A percentile compares a stretch with the other conserved stretches of the same genome.
phyloP scores from a whole-genome alignment of 2,888 invertebrate genomes.

The Apodemia duryi region DNA sequence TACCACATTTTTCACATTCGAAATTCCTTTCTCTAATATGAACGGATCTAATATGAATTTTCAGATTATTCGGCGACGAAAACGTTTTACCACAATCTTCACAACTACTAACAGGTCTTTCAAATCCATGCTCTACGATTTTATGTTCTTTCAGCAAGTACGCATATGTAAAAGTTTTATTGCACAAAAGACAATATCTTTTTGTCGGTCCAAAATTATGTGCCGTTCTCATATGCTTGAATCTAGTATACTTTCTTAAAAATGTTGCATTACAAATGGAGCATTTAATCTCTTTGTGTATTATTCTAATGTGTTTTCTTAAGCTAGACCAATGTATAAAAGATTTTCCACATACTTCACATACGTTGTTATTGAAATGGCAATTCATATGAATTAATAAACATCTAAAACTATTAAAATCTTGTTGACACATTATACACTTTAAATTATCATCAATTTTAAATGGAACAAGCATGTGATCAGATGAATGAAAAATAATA shows the following conservation, averaged over 20 bases:
- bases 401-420: constrained; percentile 33
- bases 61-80: constrained; percentile 37
- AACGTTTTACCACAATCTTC: constrained; percentile 44
- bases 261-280: constrained; percentile 40
- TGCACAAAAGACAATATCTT: constrained; percentile 37
- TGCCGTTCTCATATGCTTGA: constrained; percentile 32
- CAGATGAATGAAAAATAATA: constrained; percentile 35
- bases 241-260: constrained; percentile 23
- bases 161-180: constrained; percentile 38
- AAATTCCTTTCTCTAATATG: constrained; percentile 45
- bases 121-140: constrained; percentile 40
- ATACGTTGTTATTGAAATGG: constrained; percentile 46
- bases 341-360: constrained; percentile 45
- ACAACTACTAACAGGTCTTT: constrained; percentile 36
- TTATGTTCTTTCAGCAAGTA: constrained; percentile 38
- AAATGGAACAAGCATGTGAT: constrained; percentile 46
- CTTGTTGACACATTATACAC: constrained; percentile 40
- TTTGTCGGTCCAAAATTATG: constrained; percentile 20
- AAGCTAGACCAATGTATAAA: constrained; percentile 45
- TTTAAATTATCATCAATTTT: constrained; percentile 37
- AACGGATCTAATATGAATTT: constrained; percentile 40
- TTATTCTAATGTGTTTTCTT: constrained; percentile 38
- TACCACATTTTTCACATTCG: constrained; percentile 39
- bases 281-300: constrained; percentile 46
- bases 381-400: constrained; percentile 45